These are phyloP conservation scores for Thereva unica DNA, from an alignment of 2,888 invertebrate species.

Conservation along the genomic window DNA sequence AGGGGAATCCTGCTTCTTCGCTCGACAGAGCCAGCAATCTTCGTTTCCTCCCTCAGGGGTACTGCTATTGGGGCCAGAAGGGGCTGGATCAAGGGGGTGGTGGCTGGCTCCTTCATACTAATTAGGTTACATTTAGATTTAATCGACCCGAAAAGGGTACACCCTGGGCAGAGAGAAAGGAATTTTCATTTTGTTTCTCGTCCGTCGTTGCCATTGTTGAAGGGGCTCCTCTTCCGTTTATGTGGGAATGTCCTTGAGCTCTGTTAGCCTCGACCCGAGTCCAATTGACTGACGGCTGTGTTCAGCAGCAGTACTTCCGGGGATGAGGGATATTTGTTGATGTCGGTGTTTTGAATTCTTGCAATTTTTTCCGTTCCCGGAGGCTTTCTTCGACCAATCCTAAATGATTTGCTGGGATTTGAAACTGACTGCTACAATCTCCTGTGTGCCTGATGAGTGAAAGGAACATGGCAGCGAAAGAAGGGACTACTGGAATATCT, in stretches of 20 bases:
- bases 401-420: slow-evolving; percentile 3
- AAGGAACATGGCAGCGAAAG: neutral
- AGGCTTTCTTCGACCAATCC: neutral
- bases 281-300: neutral
- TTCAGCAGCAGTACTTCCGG: neutral
- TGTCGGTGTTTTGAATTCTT: slow-evolving; percentile 11
- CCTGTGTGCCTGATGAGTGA: no score
- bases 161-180: neutral
- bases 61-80: slow-evolving; percentile 1
- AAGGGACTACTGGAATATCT: neutral
- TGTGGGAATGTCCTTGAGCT: neutral
- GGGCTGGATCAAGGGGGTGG: neutral
- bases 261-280: neutral
- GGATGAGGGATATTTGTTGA: slow-evolving; percentile 3
- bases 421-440: neutral
- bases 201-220: slow-evolving; percentile 5
- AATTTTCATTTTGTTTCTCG: slow-evolving; percentile 23
- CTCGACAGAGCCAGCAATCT: neutral
- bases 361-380: neutral
- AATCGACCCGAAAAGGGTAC: slow-evolving; percentile 29
- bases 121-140: slow-evolving; percentile 34
- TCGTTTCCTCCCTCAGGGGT: slow-evolving; percentile 3
- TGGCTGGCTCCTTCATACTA: slow-evolving; percentile 20
- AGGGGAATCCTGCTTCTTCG: neutral
- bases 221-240: neutral